phyloP scores from a whole-genome alignment of 2,113 vertebrate genomes.

The Heterochromis multidens region DNA sequence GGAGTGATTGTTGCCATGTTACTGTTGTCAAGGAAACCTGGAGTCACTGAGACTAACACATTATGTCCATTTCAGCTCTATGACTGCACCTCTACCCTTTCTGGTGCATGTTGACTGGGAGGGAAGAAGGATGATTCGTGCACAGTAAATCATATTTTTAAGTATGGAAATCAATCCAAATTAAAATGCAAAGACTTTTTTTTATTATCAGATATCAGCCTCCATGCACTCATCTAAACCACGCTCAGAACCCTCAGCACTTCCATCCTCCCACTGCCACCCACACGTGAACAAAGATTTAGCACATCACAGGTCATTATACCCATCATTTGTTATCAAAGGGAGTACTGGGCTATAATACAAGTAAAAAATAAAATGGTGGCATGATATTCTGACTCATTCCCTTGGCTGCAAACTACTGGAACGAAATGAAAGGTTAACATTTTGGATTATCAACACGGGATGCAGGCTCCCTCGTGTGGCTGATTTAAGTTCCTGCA shows the following conservation, averaged over 20 bases:
- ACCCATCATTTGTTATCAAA: slow-evolving; percentile 47
- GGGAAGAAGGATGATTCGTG: not conserved
- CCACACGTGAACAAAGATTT: slow-evolving; percentile 51
- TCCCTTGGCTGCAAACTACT: slow-evolving; percentile 54
- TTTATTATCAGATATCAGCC: slow-evolving; percentile 3
- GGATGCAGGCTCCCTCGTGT: slow-evolving; percentile 32
- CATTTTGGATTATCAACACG: not conserved
- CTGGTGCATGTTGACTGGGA: not conserved
- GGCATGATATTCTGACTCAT: slow-evolving; percentile 63
- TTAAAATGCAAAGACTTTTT: slow-evolving; percentile 17
- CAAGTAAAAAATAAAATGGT: slow-evolving; percentile 39
- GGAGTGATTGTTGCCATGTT: slow-evolving; percentile 71
- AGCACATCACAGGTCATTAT: slow-evolving; percentile 41
- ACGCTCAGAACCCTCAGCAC: slow-evolving; percentile 21
- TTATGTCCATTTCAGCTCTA: slow-evolving; percentile 18
- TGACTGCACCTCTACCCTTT: not conserved
- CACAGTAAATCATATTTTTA: not conserved
- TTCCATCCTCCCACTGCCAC: slow-evolving; percentile 63
- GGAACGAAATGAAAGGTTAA: slow-evolving; percentile 35
- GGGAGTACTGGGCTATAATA: slow-evolving; percentile 27
- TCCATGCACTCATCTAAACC: slow-evolving; percentile 38
- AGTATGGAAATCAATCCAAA: not conserved
- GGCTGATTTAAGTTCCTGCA: not conserved
- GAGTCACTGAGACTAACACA: slow-evolving; percentile 41
- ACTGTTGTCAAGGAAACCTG: slow-evolving; percentile 73